These are phyloP conservation scores for Drosophila kanapiae DNA, from an alignment of 1,140 invertebrate genomes.

Conservation along the genomic window DNA sequence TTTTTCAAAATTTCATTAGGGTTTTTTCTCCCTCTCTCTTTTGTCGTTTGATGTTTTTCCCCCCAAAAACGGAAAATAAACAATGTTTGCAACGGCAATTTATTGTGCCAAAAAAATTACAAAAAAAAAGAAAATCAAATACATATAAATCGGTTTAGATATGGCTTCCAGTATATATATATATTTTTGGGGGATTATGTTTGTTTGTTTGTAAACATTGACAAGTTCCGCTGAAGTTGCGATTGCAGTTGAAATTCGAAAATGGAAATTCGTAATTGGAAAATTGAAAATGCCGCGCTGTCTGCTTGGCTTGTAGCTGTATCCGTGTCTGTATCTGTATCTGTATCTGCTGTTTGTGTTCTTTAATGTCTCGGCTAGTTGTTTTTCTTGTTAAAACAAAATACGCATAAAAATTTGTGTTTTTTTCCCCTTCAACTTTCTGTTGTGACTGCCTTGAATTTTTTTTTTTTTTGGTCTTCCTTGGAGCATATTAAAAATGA, in stretches of 20 bases:
- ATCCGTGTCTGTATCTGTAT: conserved; percentile 4
- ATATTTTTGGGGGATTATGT: conserved; percentile 51
- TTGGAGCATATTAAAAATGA: conserved; percentile 75
- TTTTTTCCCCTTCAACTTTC: conserved; percentile 4
- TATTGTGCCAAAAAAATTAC: conserved; percentile 61
- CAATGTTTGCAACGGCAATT: conserved; percentile 68
- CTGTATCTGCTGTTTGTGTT: conserved; percentile 54
- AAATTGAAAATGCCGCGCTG: conserved; percentile 65
- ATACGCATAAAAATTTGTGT: conserved; percentile 68
- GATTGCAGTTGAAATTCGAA: conserved; percentile 43
- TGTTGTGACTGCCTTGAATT: conserved; percentile 26
- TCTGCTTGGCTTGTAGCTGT: conserved; percentile 45
- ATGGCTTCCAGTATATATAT: conserved; percentile 15
- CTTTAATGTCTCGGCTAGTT: conserved; percentile 56
- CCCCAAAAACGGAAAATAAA: conserved; percentile 72
- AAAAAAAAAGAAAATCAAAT: conserved; percentile 36
- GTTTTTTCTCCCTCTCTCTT: conserved; percentile 29
- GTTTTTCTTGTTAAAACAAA: conserved; percentile 77
- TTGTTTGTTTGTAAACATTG: conserved; percentile 78
- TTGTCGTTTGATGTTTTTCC: conserved; percentile 79
- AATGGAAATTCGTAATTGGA: conserved; percentile 11
- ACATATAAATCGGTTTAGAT: conserved; percentile 59
- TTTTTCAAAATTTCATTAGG: conserved; percentile 31
- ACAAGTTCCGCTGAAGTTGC: conserved; percentile 74
- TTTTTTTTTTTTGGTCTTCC: conserved; percentile 27